Evolutionary conservation across 1,140 invertebrate species (phyloP), one percentile per base, ranked within the genome.

Genomic region (Drosophila sechellia): DNA sequence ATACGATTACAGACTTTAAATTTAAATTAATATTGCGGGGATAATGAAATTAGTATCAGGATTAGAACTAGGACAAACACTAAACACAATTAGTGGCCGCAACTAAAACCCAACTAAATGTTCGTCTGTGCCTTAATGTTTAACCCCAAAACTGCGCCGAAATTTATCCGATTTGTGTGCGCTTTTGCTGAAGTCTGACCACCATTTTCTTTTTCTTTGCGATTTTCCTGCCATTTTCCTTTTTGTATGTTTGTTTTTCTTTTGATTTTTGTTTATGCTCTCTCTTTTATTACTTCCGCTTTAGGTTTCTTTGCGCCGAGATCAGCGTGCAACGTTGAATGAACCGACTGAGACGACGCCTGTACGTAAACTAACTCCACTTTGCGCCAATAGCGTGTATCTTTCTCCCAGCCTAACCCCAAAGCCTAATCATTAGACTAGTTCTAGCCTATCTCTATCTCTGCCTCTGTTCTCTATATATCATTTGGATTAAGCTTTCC

Each of bases 331-430:
- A 79, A 90, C 80, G 66, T 90, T 86, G 55, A 92, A 80, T 81
- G 91, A 92, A 91, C 91, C 90, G 64, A 92, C 90, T 87, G 92
- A 92, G 90, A 91, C 90, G 77, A 92, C 92, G 77, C 92, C 92
- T 91, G 92, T 92, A 92, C 90, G 92, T 92, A 92, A 92, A 80
- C 77, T 90, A 90, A 90, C 87, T 90, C 79, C 85, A 75, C 86
- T 77, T 61, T 61, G 81, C 81, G 78, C 81, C 56, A 66, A 78
- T 65, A 39, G 27, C 45, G 27, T 56, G 13, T 43, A 46, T 40
- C 43, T 40, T 50, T 22, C 48, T 42, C 59, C 52, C 57, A 86
- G 66, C 56, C 55, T 43, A 72, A 77, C 52, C 49, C 71, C 11
- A 11, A 15, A 10, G 17, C 17, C 17, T 17, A 39, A 50, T 50